Evolutionary conservation across 2,888 invertebrate genomes (phyloP), one percentile per base, ranked within the genome.

Genomic region (Beris morrisii): DNA sequence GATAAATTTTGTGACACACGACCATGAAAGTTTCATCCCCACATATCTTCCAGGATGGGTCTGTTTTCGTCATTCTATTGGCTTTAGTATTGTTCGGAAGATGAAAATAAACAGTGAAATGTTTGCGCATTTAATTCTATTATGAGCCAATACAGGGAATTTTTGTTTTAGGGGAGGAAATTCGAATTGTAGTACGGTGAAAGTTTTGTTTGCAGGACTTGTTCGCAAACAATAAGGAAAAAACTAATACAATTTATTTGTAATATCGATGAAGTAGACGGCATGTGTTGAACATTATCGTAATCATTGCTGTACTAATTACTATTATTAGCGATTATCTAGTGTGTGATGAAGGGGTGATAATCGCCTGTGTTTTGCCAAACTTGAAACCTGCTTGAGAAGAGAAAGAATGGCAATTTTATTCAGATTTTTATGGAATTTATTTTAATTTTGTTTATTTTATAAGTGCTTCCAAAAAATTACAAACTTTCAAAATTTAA

Each of bases 61-160:
- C 38, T 38, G 52, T 6, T 15, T 61, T 52, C 38, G 52, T 38
- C 22, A 50, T 43, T 50, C 1, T 38, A 38, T 38, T 38, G 38
- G 38, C 52, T 15, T 38, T 28, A 52, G 61, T 15, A 22, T 4
- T 59, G 48, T 31, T 32, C 46, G 3, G 15, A 31, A 48, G 58
- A 59, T 59, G 58, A 59, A 31, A 59, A 59, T 59, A 59, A 59
- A 48, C 58, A 59, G 30, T 48, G 48, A 59, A 46, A 48, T 59
- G 48, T 59, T 59, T 59, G 48, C 58, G 38, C 58, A 48, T 59
- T 59, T 59, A 59, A 59, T 59, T 59, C 58, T 59, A 59, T 59
- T 59, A 59, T n/a, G 12, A 59, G 32, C 46, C 58, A 59, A 59
- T 48, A 31, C 46, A 46, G 30, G n/a, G 48, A 12, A 7, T 38